Conservation (phyloP, 2,797 vertebrate species). For the Falco concolor region DNA sequence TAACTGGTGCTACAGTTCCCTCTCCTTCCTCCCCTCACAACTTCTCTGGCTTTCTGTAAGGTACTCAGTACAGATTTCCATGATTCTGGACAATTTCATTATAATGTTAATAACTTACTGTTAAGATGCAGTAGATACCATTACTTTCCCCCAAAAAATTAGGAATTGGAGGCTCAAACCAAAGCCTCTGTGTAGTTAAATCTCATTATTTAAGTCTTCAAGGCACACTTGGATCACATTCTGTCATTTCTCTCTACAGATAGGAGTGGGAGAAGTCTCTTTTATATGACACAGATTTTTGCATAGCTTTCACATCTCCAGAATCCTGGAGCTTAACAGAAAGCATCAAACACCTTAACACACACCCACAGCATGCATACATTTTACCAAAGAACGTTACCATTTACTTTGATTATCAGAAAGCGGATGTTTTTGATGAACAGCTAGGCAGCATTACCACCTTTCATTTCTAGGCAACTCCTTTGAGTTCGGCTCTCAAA, state of each 20-base stretch:
- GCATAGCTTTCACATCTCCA: not conserved
- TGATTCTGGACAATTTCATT: not conserved
- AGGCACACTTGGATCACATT: not conserved
- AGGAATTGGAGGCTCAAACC: not conserved
- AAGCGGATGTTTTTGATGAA: not conserved
- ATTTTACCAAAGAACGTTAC: not conserved
- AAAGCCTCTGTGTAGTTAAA: not conserved
- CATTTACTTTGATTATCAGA: not conserved
- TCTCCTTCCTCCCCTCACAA: not conserved
- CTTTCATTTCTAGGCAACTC: not conserved
- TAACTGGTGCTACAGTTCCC: not conserved
- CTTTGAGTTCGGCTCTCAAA: not conserved
- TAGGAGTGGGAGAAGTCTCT: conserved; percentile 31
- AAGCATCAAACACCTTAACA: conserved; percentile 11
- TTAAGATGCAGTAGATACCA: not conserved
- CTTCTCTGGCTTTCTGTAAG: not conserved
- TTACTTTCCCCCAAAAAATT: not conserved
- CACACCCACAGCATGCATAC: not conserved
- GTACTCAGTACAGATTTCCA: not conserved
- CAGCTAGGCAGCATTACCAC: not conserved
- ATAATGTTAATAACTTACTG: not conserved
- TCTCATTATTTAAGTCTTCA: not conserved
- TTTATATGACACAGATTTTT: not conserved
- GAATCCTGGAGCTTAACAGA: not conserved
- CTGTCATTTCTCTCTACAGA: not conserved